phyloP scores from a whole-genome alignment of 2,888 invertebrate species.

The Villa cingulata region DNA sequence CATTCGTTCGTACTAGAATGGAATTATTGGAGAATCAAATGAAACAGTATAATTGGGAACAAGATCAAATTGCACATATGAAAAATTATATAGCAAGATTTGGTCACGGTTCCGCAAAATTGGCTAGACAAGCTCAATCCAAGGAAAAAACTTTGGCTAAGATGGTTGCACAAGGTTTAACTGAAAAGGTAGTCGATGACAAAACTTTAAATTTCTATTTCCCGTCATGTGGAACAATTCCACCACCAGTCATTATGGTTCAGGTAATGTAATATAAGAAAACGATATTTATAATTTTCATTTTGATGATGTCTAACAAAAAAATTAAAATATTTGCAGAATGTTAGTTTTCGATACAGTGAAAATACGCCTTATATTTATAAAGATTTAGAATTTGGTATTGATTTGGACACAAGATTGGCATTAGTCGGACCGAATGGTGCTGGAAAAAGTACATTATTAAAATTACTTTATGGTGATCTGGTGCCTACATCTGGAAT shows the following conservation, averaged over 20 bases:
- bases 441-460: constrained; percentile 94
- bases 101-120: constrained; percentile 97
- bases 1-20: constrained; percentile 83
- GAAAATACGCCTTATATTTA: constrained; percentile 84
- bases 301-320: neutral
- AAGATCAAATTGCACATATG: constrained; percentile 98
- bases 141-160: constrained; percentile 99
- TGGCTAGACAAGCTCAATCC: constrained; percentile 97
- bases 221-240: constrained; percentile 87
- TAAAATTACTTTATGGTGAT: constrained; percentile 93
- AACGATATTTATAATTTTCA: neutral
- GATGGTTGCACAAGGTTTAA: constrained; percentile 97
- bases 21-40: constrained; percentile 96
- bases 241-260: constrained; percentile 99
- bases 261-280: constrained; percentile 41
- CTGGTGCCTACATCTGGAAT: constrained; percentile 88
- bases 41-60: constrained; percentile 99
- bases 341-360: constrained; percentile 89
- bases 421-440: constrained; percentile 97
- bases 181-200: constrained; percentile 85
- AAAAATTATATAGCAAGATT: constrained; percentile 99
- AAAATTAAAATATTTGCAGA: constrained; percentile 38
- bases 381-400: constrained; percentile 95
- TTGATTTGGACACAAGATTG: constrained; percentile 90
- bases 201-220: constrained; percentile 92